These are phyloP conservation scores for Gadus chalcogrammus DNA, from an alignment of 2,113 vertebrate species.

Conservation along the genomic window DNA sequence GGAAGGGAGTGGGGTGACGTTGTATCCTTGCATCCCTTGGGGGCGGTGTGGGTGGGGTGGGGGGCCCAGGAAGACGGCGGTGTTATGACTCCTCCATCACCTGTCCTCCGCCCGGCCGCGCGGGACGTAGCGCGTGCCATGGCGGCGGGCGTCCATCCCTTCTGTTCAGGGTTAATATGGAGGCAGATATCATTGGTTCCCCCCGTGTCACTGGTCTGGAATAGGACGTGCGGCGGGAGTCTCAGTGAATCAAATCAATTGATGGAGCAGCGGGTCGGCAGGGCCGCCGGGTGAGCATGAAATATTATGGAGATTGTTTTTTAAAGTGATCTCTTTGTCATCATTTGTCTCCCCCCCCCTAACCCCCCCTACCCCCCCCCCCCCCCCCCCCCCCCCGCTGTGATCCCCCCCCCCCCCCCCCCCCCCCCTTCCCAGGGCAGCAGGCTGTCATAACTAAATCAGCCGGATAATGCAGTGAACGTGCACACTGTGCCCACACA, in stretches of 20 bases:
- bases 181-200: conserved; percentile 99
- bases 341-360: conserved; percentile 92
- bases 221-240: conserved; percentile 92
- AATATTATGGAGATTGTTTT: conserved; percentile 99
- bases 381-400: conserved; percentile 75
- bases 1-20: conserved; percentile 57
- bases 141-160: conserved; percentile 90
- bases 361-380: too few relatives aligned
- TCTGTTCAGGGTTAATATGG: conserved; percentile 99
- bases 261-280: conserved; percentile 95
- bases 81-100: conserved; percentile 73
- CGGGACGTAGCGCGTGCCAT: conserved; percentile 86
- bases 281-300: conserved; percentile 89
- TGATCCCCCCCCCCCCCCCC: conserved; percentile 80
- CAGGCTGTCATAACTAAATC: conserved; percentile 99
- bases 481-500: conserved; percentile 64
- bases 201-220: conserved; percentile 98
- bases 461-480: conserved; percentile 83
- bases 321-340: conserved; percentile 99
- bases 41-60: conserved; percentile 9
- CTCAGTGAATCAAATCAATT: conserved; percentile 99
- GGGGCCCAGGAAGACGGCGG: conserved; percentile 46
- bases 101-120: conserved; percentile 57
- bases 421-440: conserved; percentile 76
- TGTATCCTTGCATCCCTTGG: conserved; percentile 58